Evolutionary conservation across 2,797 vertebrate species (phyloP).

Genomic region (Streptopelia turtur): DNA sequence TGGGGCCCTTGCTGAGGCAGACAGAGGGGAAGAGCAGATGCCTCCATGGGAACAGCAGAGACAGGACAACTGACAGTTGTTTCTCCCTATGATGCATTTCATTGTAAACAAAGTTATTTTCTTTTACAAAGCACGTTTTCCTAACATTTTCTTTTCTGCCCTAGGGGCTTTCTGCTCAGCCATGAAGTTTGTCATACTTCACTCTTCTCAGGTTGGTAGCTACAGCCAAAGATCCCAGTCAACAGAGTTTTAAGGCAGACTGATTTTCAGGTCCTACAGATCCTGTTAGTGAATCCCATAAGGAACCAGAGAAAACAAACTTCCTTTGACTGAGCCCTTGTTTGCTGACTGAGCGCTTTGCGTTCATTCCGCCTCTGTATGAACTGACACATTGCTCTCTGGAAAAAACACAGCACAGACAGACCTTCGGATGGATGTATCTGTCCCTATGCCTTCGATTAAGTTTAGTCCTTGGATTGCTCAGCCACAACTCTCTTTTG

Average conservation of each 20-base stretch:
- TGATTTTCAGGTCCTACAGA: not conserved
- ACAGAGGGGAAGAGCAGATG: not conserved
- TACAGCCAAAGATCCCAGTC: not conserved
- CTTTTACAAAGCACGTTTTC: not conserved
- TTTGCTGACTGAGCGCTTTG: accelerated
- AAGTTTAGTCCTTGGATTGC: not conserved
- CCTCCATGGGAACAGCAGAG: not conserved
- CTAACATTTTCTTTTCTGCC: not conserved
- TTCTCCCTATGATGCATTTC: not conserved
- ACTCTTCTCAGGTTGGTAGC: not conserved
- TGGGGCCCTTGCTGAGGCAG: not conserved
- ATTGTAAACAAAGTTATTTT: not conserved
- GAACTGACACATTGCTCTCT: not conserved
- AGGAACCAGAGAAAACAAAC: not conserved
- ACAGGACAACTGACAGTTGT: not conserved
- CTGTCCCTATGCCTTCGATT: not conserved
- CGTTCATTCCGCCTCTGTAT: not conserved
- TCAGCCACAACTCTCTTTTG: not conserved
- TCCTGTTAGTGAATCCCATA: not conserved
- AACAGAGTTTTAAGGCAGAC: not conserved
- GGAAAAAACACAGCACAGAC: not conserved
- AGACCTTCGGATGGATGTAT: not conserved
- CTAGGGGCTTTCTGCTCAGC: not conserved
- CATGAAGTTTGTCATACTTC: not conserved
- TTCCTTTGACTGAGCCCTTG: not conserved